A percentile compares a stretch with the other conserved stretches of the same genome.
Conservation (phyloP, 2,888 invertebrate genomes). For the Anorthoa munda region DNA sequence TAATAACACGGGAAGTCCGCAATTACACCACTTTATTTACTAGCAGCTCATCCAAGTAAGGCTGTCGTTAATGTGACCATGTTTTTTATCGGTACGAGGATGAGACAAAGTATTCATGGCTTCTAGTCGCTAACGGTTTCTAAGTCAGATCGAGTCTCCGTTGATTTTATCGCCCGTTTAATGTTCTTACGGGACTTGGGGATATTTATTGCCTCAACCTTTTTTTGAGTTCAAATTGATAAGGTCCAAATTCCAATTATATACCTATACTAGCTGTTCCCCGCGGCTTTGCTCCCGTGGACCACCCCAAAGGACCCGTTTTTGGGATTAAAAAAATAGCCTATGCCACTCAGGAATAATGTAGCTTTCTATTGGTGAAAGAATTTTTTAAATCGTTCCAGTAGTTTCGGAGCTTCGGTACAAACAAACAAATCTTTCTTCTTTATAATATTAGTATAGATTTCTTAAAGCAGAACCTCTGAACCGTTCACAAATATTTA, state of each 20-base stretch:
- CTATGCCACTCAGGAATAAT: too few relatives aligned
- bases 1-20: conserved; percentile 77
- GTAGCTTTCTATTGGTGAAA: too few relatives aligned
- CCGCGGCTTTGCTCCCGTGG: too few relatives aligned
- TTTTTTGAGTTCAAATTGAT: conserved; percentile 13
- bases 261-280: too few relatives aligned
- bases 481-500: background rate
- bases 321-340: too few relatives aligned
- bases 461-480: background rate
- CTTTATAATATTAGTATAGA: too few relatives aligned
- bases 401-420: too few relatives aligned
- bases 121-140: conserved; percentile 59
- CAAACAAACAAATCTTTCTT: too few relatives aligned
- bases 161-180: conserved; percentile 43
- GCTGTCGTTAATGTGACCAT: conserved; percentile 62
- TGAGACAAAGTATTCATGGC: conserved; percentile 52
- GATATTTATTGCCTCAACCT: conserved; percentile 27
- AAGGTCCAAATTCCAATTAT: background rate
- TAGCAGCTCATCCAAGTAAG: conserved; percentile 51
- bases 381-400: too few relatives aligned
- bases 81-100: conserved; percentile 53
- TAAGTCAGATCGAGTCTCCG: conserved; percentile 45
- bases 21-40: conserved; percentile 74
- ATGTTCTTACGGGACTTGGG: conserved; percentile 49
- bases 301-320: too few relatives aligned